phyloP scores from a whole-genome alignment of 2,888 invertebrate species.

The Caenorhabditis zanzibari region DNA sequence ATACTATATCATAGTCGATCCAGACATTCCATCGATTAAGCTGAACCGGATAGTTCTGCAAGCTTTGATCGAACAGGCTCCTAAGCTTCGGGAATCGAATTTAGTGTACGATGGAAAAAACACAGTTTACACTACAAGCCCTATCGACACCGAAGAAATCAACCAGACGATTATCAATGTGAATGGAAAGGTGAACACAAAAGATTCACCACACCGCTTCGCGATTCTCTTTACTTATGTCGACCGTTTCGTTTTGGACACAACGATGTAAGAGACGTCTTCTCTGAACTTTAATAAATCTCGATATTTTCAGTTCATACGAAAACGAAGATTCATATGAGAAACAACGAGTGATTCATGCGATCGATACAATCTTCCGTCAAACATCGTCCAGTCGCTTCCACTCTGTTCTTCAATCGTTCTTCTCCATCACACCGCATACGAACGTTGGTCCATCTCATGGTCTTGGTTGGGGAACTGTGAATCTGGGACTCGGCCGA shows the following conservation, averaged over 20 bases:
- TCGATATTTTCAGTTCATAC: constrained; percentile 14
- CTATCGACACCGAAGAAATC: constrained; percentile 5
- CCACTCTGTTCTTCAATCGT: constrained; percentile 56
- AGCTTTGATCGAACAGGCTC: constrained; percentile 4
- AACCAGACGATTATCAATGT: constrained; percentile 21
- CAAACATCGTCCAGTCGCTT: constrained; percentile 46
- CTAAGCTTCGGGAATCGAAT: background rate
- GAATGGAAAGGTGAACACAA: constrained; percentile 23
- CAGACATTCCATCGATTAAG: constrained; percentile 51
- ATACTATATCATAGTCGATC: constrained; percentile 39
- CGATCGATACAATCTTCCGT: constrained; percentile 62
- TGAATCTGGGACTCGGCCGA: constrained; percentile 60
- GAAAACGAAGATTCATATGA: background rate
- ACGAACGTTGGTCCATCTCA: background rate
- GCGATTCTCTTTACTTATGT: background rate
- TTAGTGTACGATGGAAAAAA: constrained; percentile 52
- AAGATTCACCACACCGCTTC: constrained; percentile 26
- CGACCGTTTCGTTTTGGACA: constrained; percentile 38
- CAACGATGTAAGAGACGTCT: constrained; percentile 15
- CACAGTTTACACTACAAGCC: constrained; percentile 36
- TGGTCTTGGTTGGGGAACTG: constrained; percentile 60
- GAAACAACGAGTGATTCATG: constrained; percentile 45
- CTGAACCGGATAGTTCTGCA: constrained; percentile 43
- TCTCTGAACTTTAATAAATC: background rate
- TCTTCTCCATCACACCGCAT: constrained; percentile 55